phyloP scores from a whole-genome alignment of 92 coral and sea anemone species.

The Galaxea fascicularis region DNA sequence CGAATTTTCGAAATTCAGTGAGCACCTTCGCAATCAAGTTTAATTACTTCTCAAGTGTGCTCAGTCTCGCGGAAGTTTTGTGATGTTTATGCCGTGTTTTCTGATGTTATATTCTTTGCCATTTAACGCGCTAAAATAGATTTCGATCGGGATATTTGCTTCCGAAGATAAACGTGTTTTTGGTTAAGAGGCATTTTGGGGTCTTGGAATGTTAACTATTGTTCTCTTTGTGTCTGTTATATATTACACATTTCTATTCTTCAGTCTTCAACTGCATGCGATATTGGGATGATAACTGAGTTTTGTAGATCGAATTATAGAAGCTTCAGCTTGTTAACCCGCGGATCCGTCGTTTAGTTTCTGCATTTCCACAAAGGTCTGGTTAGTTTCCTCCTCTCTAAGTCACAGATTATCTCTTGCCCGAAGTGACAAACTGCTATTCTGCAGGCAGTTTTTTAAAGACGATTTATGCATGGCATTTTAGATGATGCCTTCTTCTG shows the following conservation, averaged over 20 bases:
- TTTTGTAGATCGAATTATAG: background rate
- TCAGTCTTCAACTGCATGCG: background rate
- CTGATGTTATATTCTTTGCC: conserved; percentile 8
- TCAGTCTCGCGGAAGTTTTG: background rate
- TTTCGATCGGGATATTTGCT: conserved; percentile 34
- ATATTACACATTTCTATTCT: conserved; percentile 7
- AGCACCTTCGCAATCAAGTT: background rate
- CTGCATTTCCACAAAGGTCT: background rate
- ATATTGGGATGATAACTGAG: conserved; percentile 22
- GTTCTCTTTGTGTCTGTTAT: conserved; percentile 5
- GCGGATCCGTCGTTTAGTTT: background rate
- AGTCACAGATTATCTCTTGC: background rate
- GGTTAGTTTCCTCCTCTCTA: background rate
- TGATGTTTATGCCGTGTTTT: background rate
- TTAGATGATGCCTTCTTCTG: background rate
- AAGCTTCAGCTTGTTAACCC: background rate
- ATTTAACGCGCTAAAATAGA: background rate
- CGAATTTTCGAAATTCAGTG: background rate
- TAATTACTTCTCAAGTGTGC: conserved; percentile 3
- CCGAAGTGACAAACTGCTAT: background rate
- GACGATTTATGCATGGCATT: conserved; percentile 10
- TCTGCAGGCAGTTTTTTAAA: background rate
- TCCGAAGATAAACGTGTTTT: conserved; percentile 20
- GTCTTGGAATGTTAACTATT: conserved; percentile 34
- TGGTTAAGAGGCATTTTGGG: conserved; percentile 22